phyloP scores from a whole-genome alignment of 2,888 invertebrate species.

The Trichacis sp. region DNA sequence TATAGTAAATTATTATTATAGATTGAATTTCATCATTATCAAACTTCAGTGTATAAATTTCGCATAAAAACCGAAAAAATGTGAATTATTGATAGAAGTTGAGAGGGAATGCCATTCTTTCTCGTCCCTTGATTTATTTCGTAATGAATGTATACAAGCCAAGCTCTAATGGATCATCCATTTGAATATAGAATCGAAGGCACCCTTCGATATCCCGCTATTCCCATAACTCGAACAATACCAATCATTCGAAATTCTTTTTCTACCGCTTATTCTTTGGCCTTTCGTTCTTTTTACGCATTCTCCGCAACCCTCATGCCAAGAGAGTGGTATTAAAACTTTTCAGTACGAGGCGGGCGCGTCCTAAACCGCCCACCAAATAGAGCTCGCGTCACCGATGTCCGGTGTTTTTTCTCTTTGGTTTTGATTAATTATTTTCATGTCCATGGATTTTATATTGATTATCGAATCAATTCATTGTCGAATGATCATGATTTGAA shows the following conservation, averaged over 20 bases:
- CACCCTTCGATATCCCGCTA: constrained; percentile 51
- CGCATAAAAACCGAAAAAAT: no score
- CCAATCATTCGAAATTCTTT: constrained; percentile 65
- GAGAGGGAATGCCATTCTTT: constrained; percentile 50
- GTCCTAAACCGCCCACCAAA: constrained; percentile 46
- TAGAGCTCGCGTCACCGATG: constrained; percentile 51
- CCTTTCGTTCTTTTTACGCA: constrained; percentile 43
- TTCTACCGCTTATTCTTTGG: constrained; percentile 29
- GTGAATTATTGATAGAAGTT: constrained; percentile 6
- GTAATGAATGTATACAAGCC: constrained; percentile 69
- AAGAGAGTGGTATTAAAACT: constrained; percentile 65
- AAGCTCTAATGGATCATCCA: constrained; percentile 68
- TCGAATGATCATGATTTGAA: constrained; percentile 30
- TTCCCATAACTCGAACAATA: constrained; percentile 59
- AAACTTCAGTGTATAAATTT: no score
- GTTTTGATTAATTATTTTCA: constrained; percentile 39
- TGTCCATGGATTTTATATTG: no score
- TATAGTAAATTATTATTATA: no score
- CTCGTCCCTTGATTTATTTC: constrained; percentile 66
- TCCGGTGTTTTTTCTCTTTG: constrained; percentile 45
- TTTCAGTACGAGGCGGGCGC: constrained; percentile 55
- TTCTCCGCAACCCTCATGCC: constrained; percentile 50
- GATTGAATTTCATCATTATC: no score
- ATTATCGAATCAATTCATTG: no score
- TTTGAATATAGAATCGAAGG: constrained; percentile 63